These are phyloP conservation scores for Xenopus tropicalis DNA, from an alignment of 2,113 vertebrate species.

Conservation along the genomic window DNA sequence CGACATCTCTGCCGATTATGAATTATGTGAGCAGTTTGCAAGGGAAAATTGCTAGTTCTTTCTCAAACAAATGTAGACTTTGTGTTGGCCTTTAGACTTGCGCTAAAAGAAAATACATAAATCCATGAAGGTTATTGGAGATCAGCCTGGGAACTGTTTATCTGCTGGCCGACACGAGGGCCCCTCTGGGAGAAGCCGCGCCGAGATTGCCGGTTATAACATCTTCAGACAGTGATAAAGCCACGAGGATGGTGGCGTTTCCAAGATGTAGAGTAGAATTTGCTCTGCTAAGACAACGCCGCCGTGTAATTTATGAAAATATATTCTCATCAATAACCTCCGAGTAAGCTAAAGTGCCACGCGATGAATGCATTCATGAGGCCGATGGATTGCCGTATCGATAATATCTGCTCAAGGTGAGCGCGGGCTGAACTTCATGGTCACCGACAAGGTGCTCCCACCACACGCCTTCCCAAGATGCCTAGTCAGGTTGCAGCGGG, in stretches of 20 bases:
- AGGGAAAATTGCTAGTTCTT: background rate
- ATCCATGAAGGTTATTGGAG: background rate
- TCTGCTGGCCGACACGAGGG: too few relatives aligned
- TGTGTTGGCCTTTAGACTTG: background rate
- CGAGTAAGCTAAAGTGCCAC: constrained; percentile 1
- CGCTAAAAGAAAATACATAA: background rate
- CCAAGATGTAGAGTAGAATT: background rate
- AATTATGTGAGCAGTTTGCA: background rate
- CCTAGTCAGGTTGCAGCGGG: background rate
- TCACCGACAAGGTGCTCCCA: constrained; percentile 31
- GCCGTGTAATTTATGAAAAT: constrained; percentile 53
- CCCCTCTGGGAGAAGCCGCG: too few relatives aligned
- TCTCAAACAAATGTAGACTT: background rate
- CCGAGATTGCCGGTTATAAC: too few relatives aligned
- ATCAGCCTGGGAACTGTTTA: background rate
- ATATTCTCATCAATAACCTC: constrained; percentile 51
- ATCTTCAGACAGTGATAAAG: too few relatives aligned
- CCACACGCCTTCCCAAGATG: background rate
- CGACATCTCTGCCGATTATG: background rate
- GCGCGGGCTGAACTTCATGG: constrained; percentile 42
- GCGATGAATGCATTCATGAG: constrained; percentile 49
- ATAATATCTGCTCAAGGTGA: constrained; percentile 47
- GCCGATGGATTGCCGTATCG: constrained; percentile 16
- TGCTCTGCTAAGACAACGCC: constrained; percentile 44
- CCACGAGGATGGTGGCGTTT: too few relatives aligned